Evolutionary conservation across 1,140 invertebrate genomes (phyloP).

Genomic region (Aphidius ervi): DNA sequence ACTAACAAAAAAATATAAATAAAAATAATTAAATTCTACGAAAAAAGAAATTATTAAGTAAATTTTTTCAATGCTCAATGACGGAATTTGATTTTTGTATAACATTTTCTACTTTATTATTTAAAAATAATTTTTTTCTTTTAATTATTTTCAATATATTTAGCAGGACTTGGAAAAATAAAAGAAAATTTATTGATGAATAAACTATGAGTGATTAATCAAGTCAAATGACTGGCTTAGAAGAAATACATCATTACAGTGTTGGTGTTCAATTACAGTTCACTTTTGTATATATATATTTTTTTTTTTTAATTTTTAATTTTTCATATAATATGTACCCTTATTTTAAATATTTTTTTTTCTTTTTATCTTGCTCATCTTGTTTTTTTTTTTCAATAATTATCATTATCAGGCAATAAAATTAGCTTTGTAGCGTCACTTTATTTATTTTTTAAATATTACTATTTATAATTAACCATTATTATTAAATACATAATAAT

Average conservation of each 20-base stretch:
- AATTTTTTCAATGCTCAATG: constrained; percentile 13
- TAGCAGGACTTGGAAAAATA: too few species aligned
- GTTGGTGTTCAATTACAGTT: constrained; percentile 55
- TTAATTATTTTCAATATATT: constrained; percentile 18
- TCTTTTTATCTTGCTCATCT: neutral
- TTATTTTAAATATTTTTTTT: neutral
- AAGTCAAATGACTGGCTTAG: constrained; percentile 22
- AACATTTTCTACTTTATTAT: constrained; percentile 1
- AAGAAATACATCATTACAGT: constrained; percentile 38
- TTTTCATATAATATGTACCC: constrained; percentile 17
- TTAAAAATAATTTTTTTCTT: constrained; percentile 18
- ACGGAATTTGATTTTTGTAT: constrained; percentile 24
- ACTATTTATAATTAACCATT: neutral
- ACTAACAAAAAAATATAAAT: too few species aligned
- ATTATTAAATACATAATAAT: constrained; percentile 8
- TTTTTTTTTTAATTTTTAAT: constrained; percentile 19
- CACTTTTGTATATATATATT: constrained; percentile 26
- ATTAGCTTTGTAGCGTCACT: constrained; percentile 2
- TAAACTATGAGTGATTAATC: constrained; percentile 26
- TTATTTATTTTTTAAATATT: constrained; percentile 1
- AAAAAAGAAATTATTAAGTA: too few species aligned
- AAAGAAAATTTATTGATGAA: too few species aligned
- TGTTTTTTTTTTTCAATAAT: constrained; percentile 1
- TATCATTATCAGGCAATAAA: constrained; percentile 9
- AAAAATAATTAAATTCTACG: too few species aligned